Conservation (phyloP, 2,888 invertebrate species). For the Athalia circularis region DNA sequence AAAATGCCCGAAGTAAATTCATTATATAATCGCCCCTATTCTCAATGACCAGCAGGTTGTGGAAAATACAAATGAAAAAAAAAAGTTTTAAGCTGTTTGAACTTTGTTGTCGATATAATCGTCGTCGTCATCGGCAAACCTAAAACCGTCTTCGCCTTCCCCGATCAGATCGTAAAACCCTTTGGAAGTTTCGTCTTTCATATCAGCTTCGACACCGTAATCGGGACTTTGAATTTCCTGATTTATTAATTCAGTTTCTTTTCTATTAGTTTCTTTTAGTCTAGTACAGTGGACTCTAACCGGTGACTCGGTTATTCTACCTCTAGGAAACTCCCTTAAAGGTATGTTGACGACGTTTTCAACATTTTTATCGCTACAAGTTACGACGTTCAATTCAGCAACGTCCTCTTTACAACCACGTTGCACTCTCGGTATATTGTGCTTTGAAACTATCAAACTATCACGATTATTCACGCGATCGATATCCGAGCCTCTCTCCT, state of each 20-base stretch:
- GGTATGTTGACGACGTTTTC: conserved; percentile 60
- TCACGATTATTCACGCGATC: conserved; percentile 11
- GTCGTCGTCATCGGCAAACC: conserved; percentile 70
- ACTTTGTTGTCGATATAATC: conserved; percentile 68
- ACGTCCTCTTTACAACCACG: conserved; percentile 41
- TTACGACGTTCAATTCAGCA: conserved; percentile 52
- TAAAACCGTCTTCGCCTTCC: conserved; percentile 66
- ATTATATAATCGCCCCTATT: neutral
- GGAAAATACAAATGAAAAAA: no score
- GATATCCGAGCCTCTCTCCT: conserved; percentile 12
- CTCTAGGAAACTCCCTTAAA: conserved; percentile 63
- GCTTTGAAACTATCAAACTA: conserved; percentile 40
- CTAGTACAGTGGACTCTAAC: conserved; percentile 59
- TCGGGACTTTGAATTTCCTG: conserved; percentile 64
- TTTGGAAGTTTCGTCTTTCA: conserved; percentile 58
- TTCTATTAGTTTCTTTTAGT: conserved; percentile 51
- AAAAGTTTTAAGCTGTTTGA: conserved; percentile 53
- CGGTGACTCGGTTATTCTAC: conserved; percentile 59
- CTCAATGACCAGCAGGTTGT: no score
- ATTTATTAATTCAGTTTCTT: conserved; percentile 48
- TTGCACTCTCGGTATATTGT: conserved; percentile 41
- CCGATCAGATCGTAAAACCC: conserved; percentile 66
- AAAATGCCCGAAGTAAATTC: conserved; percentile 47
- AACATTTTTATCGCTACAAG: conserved; percentile 48
- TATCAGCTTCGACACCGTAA: conserved; percentile 64